Conservation (phyloP, 2,888 invertebrate species). For the Hypomecis atomaria region DNA sequence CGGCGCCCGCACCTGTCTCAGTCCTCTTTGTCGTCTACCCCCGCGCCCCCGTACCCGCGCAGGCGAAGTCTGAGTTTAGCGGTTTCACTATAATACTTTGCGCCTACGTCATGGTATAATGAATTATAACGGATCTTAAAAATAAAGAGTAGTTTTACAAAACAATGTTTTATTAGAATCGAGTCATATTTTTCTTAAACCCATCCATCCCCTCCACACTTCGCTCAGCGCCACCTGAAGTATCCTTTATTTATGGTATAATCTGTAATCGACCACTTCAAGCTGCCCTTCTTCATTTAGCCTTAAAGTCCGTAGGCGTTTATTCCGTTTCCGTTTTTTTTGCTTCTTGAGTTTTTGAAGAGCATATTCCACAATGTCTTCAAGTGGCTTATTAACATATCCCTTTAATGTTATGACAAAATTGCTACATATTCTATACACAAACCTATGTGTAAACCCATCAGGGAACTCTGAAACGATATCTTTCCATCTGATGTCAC, state of each 20-base stretch:
- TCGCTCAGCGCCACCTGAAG: no score
- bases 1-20: no score
- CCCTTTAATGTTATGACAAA: conserved; percentile 43
- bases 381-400: conserved; percentile 55
- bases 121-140: no score
- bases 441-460: conserved; percentile 63
- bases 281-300: conserved; percentile 58
- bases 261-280: conserved; percentile 43
- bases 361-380: conserved; percentile 53
- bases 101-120: no score
- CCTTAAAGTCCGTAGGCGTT: conserved; percentile 59
- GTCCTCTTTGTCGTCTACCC: no score
- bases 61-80: no score
- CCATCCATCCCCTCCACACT: no score
- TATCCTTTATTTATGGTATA: conserved; percentile 37
- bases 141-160: no score
- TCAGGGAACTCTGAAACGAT: conserved; percentile 62
- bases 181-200: no score
- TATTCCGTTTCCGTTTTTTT: conserved; percentile 44
- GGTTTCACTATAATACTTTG: no score
- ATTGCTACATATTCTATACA: conserved; percentile 50
- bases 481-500: conserved; percentile 72
- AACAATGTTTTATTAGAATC: no score
- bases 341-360: conserved; percentile 40
- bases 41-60: no score